These are phyloP conservation scores for Cheilosia grossa DNA, from an alignment of 2,888 invertebrate species.

Conservation along the genomic window DNA sequence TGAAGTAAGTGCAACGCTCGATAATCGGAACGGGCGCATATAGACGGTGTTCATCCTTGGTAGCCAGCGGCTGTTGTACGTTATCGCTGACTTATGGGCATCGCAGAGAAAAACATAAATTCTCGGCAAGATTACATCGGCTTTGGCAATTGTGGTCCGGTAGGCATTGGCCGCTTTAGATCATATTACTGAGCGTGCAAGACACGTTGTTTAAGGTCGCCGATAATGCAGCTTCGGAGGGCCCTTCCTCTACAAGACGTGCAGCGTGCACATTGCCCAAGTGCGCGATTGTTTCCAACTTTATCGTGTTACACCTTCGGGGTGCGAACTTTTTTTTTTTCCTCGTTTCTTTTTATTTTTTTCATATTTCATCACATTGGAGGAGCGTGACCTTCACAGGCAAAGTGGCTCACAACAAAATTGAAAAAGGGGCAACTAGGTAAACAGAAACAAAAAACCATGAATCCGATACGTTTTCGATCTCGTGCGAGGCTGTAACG, in stretches of 20 bases:
- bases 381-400: constrained; percentile 23
- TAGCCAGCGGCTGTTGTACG: constrained; percentile 26
- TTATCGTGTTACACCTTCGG: constrained; percentile 62
- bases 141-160: constrained; percentile 19
- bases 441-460: not conserved
- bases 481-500: not conserved
- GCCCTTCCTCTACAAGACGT: constrained; percentile 19
- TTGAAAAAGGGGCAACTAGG: not conserved
- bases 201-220: constrained; percentile 44
- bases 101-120: constrained; percentile 44
- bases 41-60: constrained; percentile 29
- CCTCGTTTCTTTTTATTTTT: not conserved
- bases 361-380: constrained; percentile 22
- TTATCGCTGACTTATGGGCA: constrained; percentile 47
- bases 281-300: constrained; percentile 44
- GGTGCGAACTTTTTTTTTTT: constrained; percentile 28
- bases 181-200: constrained; percentile 44
- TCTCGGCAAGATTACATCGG: constrained; percentile 43
- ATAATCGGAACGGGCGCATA: constrained; percentile 18
- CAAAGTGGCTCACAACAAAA: constrained; percentile 16
- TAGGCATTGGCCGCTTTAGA: constrained; percentile 35
- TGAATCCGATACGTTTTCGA: not conserved
- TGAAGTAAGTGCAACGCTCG: constrained; percentile 17
- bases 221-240: constrained; percentile 25
- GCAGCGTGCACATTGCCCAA: constrained; percentile 20